Percentiles rank a stretch among this genome's conserved stretches.
These are phyloP conservation scores for Glomeris maerens DNA, from an alignment of 1,140 invertebrate genomes.

Conservation along the genomic window DNA sequence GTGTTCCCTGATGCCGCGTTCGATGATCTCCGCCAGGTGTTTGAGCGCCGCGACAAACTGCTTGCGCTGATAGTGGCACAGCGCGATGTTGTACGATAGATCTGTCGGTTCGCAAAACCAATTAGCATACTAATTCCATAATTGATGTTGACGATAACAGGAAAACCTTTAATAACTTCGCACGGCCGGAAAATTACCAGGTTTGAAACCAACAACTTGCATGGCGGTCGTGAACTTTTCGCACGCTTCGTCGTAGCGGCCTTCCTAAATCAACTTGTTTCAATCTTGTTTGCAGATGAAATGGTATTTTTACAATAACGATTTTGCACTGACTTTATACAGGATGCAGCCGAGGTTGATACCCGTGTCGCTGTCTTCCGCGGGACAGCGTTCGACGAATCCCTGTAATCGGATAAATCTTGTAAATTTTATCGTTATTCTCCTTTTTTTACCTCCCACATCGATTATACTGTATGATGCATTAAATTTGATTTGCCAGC, in stretches of 20 bases:
- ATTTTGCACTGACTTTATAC: slow-evolving; percentile 55
- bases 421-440: slow-evolving; percentile 4
- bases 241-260: slow-evolving; percentile 76
- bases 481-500: neutral
- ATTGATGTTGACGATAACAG: neutral
- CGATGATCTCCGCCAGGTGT: slow-evolving; percentile 88
- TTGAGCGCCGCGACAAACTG: slow-evolving; percentile 83
- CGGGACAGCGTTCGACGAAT: slow-evolving; percentile 75
- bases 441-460: neutral
- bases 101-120: too few species aligned
- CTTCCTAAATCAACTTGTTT: slow-evolving; percentile 51
- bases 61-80: slow-evolving; percentile 89
- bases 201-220: slow-evolving; percentile 72
- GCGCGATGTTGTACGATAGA: slow-evolving; percentile 87
- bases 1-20: slow-evolving; percentile 88
- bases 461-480: neutral
- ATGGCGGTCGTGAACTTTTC: slow-evolving; percentile 81
- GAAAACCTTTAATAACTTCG: too few species aligned
- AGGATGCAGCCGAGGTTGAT: slow-evolving; percentile 92
- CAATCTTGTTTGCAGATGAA: too few species aligned
- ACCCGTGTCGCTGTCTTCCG: slow-evolving; percentile 82
- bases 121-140: too few species aligned
- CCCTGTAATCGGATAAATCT: slow-evolving; percentile 32
- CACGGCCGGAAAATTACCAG: slow-evolving; percentile 32
- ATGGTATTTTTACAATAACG: slow-evolving; percentile 1